Percentiles rank a stretch among this genome's conserved stretches.
These are phyloP conservation scores for Turritopsis rubra DNA, from an alignment of 30 jellyfish, hydroid and myxozoan genomes.

Conservation along the genomic window DNA sequence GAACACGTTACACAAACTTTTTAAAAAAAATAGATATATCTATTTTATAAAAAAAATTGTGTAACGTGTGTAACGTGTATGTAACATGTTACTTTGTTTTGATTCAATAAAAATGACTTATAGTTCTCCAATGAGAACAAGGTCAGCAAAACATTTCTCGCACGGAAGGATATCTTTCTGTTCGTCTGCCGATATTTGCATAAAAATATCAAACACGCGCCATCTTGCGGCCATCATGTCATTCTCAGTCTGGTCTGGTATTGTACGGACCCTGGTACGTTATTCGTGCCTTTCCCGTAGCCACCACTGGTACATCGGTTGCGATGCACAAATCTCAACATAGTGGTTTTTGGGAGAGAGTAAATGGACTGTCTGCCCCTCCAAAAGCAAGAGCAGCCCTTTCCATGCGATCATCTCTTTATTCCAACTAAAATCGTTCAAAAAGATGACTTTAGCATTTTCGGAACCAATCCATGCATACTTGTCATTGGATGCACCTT, in stretches of 20 bases:
- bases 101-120: background rate
- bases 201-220: background rate
- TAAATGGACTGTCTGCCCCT: constrained; percentile 43
- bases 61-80: background rate
- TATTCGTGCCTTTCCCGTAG: background rate
- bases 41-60: background rate
- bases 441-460: constrained; percentile 28
- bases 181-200: background rate
- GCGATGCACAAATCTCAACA: constrained; percentile 19
- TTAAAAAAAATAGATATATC: background rate
- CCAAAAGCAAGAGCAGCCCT: constrained; percentile 23
- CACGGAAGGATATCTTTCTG: background rate
- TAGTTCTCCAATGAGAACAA: background rate
- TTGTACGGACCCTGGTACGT: background rate
- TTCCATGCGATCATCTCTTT: constrained; percentile 34
- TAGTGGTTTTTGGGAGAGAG: constrained; percentile 40
- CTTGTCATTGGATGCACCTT: constrained; percentile 17
- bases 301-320: constrained; percentile 35
- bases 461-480: constrained; percentile 42
- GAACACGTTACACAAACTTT: background rate
- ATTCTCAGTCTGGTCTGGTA: background rate
- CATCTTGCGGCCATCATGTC: background rate
- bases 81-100: background rate
- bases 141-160: constrained; percentile 2
- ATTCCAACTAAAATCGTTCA: constrained; percentile 40